Base-by-base conservation (phyloP, 2,797 vertebrate species). In the Ceyx erithaca region DNA sequence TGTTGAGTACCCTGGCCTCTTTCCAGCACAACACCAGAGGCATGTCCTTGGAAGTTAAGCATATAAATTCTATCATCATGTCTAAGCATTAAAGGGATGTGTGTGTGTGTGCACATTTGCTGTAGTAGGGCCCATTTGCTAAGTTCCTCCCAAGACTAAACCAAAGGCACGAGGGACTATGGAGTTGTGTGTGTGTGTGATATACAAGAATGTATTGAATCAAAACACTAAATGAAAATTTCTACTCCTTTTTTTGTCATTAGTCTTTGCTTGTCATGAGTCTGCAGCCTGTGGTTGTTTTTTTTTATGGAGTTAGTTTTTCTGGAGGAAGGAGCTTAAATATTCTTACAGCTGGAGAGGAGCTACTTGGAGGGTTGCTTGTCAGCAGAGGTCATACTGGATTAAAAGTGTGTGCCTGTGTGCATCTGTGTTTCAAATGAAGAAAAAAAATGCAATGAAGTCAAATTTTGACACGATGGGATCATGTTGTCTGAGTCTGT, bases 1-100 rank as follows among this genome's bases (percentile, higher is more conserved):
- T 67, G 76, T 62, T 85, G 81, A 92, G 76, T 82, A 59, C n/a
- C 31, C 62, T 95, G 90, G 69, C 69, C 45, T 80, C 1, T 0
- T 77, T 90, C 84, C 93, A 95, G 69, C 72, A 63, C 76, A 78
- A 21, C 52, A 82, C 37, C 35, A 52, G 88, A 57, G 58, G 19
- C 88, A 69, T 46, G 62, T 92, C 72, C 68, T 80, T 87, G 76
- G 72, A 91, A 90, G 31, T 83, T 83, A 69, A 89, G 76, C 71
- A 57, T 83, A 76, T 92, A 76, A 92, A 57, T 89, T 87, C 80
- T 80, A 51, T 87, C 90, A 76, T 51, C 49, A 0, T 63, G 55
- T 75, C 86, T 89, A 67, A 92, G 63, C 31, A 63, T 78, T 80
- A 78, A 89, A 68, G 72, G 66, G n/a, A n/a, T 33, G 33, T 33